A percentile compares a stretch with the other conserved stretches of the same genome.
Evolutionary conservation across 2,888 invertebrate species (phyloP).

Genomic region (Mycalesis mineus): DNA sequence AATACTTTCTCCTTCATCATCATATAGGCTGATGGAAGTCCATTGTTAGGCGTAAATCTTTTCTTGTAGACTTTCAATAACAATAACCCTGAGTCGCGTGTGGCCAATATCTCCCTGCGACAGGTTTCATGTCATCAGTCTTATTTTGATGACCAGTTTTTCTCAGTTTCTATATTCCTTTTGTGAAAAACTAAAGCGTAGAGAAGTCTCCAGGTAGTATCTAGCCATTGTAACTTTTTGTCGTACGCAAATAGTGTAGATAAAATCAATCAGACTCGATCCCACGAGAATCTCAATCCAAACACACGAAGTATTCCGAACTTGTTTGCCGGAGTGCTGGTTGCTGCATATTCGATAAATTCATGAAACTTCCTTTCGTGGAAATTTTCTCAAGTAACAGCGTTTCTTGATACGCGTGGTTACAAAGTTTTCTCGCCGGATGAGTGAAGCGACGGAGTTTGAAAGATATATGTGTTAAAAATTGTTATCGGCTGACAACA

Average conservation of each 20-base stretch:
- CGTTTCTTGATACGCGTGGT: constrained; percentile 62
- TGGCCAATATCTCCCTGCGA: too few relatives aligned
- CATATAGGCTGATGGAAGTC: too few relatives aligned
- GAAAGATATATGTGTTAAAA: constrained; percentile 32
- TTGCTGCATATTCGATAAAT: constrained; percentile 65
- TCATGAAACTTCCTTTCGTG: constrained; percentile 47
- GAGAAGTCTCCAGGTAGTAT: constrained; percentile 3
- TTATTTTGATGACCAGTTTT: too few relatives aligned
- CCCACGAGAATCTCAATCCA: constrained; percentile 55
- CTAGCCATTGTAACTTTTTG: constrained; percentile 20
- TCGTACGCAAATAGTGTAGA: constrained; percentile 35
- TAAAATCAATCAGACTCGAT: constrained; percentile 66
- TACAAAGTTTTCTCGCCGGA: constrained; percentile 68
- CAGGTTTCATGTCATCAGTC: too few relatives aligned
- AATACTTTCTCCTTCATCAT: too few relatives aligned
- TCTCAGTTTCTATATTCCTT: background rate
- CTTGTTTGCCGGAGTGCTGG: constrained; percentile 55
- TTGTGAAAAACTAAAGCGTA: background rate
- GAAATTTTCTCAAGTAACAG: constrained; percentile 55
- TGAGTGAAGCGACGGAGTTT: constrained; percentile 40
- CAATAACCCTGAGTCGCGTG: too few relatives aligned
- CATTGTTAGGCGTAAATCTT: too few relatives aligned
- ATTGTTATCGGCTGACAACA: constrained; percentile 16
- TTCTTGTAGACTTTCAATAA: too few relatives aligned
- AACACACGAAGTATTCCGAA: constrained; percentile 53